Evolutionary conservation across 2,113 vertebrate genomes (phyloP), one percentile per base, ranked within the genome.

Genomic region (Microcebus griseorufus): DNA sequence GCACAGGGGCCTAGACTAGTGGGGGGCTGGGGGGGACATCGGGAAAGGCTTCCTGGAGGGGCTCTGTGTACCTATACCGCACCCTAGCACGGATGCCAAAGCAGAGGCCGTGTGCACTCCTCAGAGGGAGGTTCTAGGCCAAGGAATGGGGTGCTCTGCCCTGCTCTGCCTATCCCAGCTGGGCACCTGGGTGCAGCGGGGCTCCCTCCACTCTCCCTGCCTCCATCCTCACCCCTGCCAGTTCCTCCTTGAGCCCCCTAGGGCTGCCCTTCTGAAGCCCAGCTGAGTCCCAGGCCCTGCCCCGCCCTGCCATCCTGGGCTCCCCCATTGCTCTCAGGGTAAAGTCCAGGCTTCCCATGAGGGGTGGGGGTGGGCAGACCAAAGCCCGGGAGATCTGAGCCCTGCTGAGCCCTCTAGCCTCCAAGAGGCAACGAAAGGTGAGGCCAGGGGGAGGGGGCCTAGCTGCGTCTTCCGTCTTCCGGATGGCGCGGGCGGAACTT

Each of bases 401-500:
- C 85, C 53, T 62, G 65, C 27, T 27, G 17, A 84, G 51, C 58
- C 39, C 82, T 51, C 42, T 45, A 51, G 78, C 32, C 58, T 95
- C 88, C n/a, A 37, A 85, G 78, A 95, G 42, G 84, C 84, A 84
- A 60, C 70, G 91, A 42, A 93, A 97, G 92, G 94, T 53, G 93
- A 94, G 89, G 62, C 72, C 10, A 3, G 60, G 75, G n/a, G 2
- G 0, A 5, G 25, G 73, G 86, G 95, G 73, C 92, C 73, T 42
- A 3, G 55, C 69, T 37, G 22, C 85, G 81, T 85, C 94, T 93
- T 93, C 97, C 85, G 73, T 85, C 94, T 93, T 93, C 97, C 92
- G 82, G 96, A 94, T 75, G 89, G 82, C 45, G 89, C 86, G 27
- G 79, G 79, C 13, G 27, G 93, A 94, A 97, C 98, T 98, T 98